Conservation (phyloP, 2,797 vertebrate genomes). For the Propithecus perrieri region DNA sequence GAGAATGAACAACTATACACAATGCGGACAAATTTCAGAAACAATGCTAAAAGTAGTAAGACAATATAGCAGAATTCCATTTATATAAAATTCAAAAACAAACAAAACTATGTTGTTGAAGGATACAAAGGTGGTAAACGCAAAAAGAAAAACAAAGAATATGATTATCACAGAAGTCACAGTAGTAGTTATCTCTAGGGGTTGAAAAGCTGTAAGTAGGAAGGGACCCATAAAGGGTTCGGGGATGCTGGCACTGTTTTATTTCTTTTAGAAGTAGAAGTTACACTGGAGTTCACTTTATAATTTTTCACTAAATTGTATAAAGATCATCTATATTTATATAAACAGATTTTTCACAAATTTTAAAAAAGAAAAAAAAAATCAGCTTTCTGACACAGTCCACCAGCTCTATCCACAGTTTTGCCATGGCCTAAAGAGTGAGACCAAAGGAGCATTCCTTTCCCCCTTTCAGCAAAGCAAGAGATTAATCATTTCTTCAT, state of each 20-base stretch:
- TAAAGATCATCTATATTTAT: neutral
- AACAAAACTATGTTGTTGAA: neutral
- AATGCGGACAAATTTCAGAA: neutral
- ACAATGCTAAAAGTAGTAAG: neutral
- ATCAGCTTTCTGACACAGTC: neutral
- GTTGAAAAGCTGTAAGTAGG: neutral
- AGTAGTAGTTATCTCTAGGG: neutral
- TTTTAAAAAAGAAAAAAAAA: neutral
- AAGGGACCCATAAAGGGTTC: neutral
- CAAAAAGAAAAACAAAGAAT: constrained; percentile 20
- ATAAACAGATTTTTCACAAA: neutral
- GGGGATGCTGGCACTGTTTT: neutral
- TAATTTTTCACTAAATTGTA: constrained; percentile 12
- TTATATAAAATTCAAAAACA: constrained; percentile 34
- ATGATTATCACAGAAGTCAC: neutral
- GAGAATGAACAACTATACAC: neutral
- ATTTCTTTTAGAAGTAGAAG: neutral
- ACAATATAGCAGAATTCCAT: neutral
- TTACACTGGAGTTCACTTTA: neutral
- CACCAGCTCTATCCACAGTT: neutral
- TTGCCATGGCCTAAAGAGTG: neutral
- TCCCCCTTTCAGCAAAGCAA: constrained; percentile 14
- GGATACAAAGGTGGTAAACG: neutral
- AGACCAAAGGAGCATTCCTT: neutral
- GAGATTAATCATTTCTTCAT: constrained; percentile 32